These are phyloP conservation scores for Euura saliciscinereae DNA, from an alignment of 1,140 invertebrate genomes.

Conservation along the genomic window DNA sequence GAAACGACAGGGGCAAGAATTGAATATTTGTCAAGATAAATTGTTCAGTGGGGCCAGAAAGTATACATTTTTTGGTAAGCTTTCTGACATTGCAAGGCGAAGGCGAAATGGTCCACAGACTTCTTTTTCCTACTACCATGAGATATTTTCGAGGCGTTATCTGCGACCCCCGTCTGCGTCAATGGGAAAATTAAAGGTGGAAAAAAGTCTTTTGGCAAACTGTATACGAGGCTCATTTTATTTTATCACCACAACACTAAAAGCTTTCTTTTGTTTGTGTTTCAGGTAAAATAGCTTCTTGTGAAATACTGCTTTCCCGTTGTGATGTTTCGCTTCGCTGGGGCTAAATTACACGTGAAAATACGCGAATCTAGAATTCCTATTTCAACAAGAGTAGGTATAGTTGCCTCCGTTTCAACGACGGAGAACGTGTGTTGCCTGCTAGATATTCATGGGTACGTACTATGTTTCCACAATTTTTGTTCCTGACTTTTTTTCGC, in stretches of 20 bases:
- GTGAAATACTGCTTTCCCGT: neutral
- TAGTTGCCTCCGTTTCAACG: neutral
- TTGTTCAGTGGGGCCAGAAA: no score
- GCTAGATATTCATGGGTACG: neutral
- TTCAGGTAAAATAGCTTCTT: conserved; percentile 26
- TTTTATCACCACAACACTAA: conserved; percentile 21
- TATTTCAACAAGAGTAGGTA: neutral
- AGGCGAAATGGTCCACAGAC: no score
- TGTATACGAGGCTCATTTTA: conserved; percentile 11
- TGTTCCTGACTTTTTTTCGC: no score
- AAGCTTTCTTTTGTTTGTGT: conserved; percentile 22
- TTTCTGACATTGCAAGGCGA: no score
- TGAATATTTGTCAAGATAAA: no score
- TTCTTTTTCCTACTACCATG: no score
- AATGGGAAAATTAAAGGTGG: neutral
- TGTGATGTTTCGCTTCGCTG: neutral
- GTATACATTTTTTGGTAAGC: no score
- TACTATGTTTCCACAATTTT: no score
- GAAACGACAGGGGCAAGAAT: no score
- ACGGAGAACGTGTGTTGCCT: neutral
- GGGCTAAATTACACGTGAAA: neutral
- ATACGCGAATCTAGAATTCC: neutral
- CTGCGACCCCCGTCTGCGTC: no score
- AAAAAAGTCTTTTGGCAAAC: neutral
- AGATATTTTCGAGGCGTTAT: no score